Conservation (phyloP, 2,888 invertebrate species). For the Pachymerium ferrugineum region DNA sequence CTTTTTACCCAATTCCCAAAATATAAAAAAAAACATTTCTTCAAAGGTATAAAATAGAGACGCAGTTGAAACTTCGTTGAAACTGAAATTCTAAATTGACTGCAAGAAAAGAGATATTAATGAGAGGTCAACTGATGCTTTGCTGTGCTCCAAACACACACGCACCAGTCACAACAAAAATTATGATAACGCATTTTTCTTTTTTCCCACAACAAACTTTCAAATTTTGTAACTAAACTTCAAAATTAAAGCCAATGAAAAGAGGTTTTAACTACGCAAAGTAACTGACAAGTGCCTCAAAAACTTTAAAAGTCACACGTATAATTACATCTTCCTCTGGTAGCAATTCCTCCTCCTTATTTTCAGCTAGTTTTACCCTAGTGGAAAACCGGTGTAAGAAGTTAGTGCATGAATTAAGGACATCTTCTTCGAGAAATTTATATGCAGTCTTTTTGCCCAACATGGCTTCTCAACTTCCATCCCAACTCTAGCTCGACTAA, state of each 20-base stretch:
- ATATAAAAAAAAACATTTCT: neutral
- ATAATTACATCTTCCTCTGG: neutral
- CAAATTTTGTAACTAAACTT: neutral
- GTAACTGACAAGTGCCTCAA: neutral
- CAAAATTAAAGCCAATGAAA: neutral
- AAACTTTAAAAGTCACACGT: too few species aligned
- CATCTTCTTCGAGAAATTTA: constrained; percentile 30
- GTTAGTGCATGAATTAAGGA: constrained; percentile 34
- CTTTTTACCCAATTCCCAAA: neutral
- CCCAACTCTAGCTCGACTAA: neutral
- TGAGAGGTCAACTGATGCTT: neutral
- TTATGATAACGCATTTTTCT: neutral
- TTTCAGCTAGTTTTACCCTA: constrained; percentile 20
- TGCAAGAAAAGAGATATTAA: neutral
- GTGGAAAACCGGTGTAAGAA: constrained; percentile 33
- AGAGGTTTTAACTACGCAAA: neutral
- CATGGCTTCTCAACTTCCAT: constrained; percentile 31
- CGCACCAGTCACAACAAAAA: neutral
- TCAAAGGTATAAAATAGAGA: neutral
- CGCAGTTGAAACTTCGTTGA: neutral
- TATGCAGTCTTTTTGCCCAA: constrained; percentile 29
- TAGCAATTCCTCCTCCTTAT: neutral
- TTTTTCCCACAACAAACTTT: neutral
- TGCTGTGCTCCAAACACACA: constrained; percentile 27
- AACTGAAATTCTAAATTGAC: neutral